Percentiles rank a stretch among this genome's conserved stretches.
These are phyloP conservation scores for Lagodon rhomboides DNA, from an alignment of 2,797 vertebrate genomes.

Conservation along the genomic window DNA sequence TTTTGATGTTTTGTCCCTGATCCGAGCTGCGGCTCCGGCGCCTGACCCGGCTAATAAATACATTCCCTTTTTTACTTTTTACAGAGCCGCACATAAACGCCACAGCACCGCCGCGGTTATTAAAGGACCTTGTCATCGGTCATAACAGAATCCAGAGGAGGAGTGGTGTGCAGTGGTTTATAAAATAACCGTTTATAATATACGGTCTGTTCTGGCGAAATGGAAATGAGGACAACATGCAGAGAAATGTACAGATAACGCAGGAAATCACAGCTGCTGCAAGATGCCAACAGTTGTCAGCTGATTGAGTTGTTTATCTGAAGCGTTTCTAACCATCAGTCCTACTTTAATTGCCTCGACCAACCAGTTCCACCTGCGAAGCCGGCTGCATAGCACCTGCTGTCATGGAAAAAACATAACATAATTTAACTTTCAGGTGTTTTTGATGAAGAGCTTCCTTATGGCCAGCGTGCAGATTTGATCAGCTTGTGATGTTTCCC, in stretches of 20 bases:
- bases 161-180: too few relatives aligned
- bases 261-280: not conserved
- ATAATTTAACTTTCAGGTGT: not conserved
- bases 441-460: not conserved
- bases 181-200: too few relatives aligned
- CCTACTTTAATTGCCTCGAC: not conserved
- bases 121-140: not conserved
- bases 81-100: not conserved
- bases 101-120: not conserved
- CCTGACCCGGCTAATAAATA: not conserved
- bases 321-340: constrained; percentile 9
- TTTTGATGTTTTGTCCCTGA: not conserved
- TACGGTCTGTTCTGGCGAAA: too few relatives aligned
- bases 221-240: not conserved
- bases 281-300: not conserved
- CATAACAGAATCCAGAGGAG: not conserved
- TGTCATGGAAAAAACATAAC: not conserved
- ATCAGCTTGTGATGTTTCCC: too few relatives aligned
- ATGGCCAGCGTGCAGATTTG: not conserved
- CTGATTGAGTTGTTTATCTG: constrained; percentile 12
- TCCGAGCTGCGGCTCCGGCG: not conserved
- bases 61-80: not conserved
- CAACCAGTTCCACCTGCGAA: constrained; percentile 25
- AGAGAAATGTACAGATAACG: too few relatives aligned
- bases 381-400: constrained; percentile 4